Conservation (phyloP, 2,797 vertebrate species). For the Argya squamiceps region DNA sequence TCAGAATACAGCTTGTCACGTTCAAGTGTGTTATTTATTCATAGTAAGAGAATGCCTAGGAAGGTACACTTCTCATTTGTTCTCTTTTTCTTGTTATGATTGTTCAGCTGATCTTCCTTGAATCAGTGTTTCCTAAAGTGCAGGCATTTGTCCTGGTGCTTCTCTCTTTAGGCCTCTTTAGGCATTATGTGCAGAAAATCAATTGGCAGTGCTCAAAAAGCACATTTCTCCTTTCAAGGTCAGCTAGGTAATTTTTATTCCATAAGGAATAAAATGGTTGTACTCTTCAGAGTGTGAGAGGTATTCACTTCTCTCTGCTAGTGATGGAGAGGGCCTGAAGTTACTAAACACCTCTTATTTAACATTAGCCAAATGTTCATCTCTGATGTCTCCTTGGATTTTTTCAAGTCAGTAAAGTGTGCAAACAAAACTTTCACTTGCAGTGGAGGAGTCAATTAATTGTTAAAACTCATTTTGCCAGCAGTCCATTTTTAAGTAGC, state of each 20-base stretch:
- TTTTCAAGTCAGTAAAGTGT: neutral
- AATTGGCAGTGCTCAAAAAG: neutral
- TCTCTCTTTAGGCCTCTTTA: neutral
- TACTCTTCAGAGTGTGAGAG: neutral
- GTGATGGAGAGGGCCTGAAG: neutral
- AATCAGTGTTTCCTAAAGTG: neutral
- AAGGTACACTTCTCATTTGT: neutral
- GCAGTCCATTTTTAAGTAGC: neutral
- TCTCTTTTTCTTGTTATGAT: neutral
- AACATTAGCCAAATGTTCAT: neutral
- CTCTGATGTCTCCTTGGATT: neutral
- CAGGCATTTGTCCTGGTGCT: neutral
- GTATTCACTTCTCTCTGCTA: neutral
- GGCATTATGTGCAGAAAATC: neutral
- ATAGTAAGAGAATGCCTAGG: neutral
- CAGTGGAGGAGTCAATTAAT: neutral
- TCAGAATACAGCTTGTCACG: neutral
- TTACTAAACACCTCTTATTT: rapidly evolving
- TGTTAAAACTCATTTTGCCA: neutral
- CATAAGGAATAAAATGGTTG: neutral
- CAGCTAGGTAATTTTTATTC: neutral
- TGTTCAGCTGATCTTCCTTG: neutral
- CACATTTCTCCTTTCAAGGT: neutral
- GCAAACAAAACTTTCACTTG: neutral
- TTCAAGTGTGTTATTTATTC: neutral